Evolutionary conservation across 2,113 vertebrate genomes (phyloP).

Genomic region (Amblyopsis rosae): DNA sequence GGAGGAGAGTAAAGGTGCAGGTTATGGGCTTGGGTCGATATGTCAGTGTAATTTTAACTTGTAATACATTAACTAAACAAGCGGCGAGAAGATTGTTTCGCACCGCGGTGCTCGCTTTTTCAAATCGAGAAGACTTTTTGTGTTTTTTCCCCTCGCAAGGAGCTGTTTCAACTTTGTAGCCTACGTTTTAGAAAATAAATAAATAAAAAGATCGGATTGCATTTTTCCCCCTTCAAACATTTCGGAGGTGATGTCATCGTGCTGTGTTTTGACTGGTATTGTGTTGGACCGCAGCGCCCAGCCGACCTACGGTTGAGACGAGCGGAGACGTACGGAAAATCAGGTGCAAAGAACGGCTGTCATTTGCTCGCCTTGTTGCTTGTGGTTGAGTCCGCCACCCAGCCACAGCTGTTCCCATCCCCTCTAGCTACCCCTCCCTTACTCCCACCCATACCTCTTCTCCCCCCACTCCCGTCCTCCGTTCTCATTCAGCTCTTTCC

Average conservation of each 20-base stretch:
- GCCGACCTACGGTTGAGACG: slow-evolving; percentile 66
- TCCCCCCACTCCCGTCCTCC: slow-evolving; percentile 46
- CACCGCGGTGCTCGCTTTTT: slow-evolving; percentile 44
- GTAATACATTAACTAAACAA: slow-evolving; percentile 59
- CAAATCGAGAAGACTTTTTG: slow-evolving; percentile 44
- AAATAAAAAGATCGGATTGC: slow-evolving; percentile 79
- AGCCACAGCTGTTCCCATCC: slow-evolving; percentile 71
- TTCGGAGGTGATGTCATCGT: slow-evolving; percentile 80
- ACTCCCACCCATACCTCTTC: slow-evolving; percentile 33
- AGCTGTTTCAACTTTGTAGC: slow-evolving; percentile 71
- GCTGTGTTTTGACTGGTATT: slow-evolving; percentile 77
- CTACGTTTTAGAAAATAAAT: slow-evolving; percentile 65
- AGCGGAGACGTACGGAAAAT: slow-evolving; percentile 74
- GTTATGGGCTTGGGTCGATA: slow-evolving; percentile 55
- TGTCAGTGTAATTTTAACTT: slow-evolving; percentile 67
- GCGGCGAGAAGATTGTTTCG: slow-evolving; percentile 41
- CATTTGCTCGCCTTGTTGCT: slow-evolving; percentile 72
- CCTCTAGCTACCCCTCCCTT: slow-evolving; percentile 58
- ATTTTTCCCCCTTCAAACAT: slow-evolving; percentile 74
- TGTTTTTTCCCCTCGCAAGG: slow-evolving; percentile 39
- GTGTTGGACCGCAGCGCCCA: slow-evolving; percentile 65
- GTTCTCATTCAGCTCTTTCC: slow-evolving; percentile 60
- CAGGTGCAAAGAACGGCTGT: slow-evolving; percentile 80
- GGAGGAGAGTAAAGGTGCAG: slow-evolving; percentile 48
- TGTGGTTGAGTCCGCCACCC: slow-evolving; percentile 74